Conservation (phyloP, 2,113 vertebrate genomes). For the Phodopus roborovskii region DNA sequence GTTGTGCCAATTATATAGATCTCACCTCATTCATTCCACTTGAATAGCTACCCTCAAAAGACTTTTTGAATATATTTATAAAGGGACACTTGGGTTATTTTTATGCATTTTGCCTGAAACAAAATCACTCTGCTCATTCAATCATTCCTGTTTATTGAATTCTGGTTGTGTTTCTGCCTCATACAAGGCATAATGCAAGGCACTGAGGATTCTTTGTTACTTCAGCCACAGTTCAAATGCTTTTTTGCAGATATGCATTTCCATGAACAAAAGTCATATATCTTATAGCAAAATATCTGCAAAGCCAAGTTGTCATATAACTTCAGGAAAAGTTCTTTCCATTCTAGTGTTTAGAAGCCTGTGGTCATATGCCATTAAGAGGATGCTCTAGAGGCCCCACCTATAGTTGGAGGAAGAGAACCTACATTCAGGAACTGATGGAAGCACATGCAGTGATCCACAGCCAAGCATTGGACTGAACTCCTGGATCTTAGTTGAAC, state of each 20-base stretch:
- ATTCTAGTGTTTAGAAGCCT: not conserved
- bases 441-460: too few relatives aligned
- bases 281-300: not conserved
- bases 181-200: not conserved
- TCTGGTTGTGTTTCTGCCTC: not conserved
- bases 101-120: not conserved
- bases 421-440: too few relatives aligned
- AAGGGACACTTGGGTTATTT: not conserved
- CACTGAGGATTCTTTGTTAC: not conserved
- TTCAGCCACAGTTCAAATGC: not conserved
- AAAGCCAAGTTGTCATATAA: not conserved
- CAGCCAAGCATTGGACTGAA: too few relatives aligned
- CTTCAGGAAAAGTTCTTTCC: not conserved
- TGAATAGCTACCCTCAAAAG: not conserved
- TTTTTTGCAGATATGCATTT: not conserved
- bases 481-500: too few relatives aligned
- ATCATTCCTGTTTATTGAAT: not conserved
- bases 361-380: not conserved
- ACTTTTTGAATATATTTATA: slow-evolving; percentile 1
- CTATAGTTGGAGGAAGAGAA: too few relatives aligned
- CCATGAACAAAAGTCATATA: not conserved
- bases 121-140: not conserved
- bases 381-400: not conserved
- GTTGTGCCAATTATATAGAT: not conserved
- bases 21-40: not conserved